phyloP scores from a whole-genome alignment of 1,140 invertebrate species.

The Polypedilum vanderplanki region DNA sequence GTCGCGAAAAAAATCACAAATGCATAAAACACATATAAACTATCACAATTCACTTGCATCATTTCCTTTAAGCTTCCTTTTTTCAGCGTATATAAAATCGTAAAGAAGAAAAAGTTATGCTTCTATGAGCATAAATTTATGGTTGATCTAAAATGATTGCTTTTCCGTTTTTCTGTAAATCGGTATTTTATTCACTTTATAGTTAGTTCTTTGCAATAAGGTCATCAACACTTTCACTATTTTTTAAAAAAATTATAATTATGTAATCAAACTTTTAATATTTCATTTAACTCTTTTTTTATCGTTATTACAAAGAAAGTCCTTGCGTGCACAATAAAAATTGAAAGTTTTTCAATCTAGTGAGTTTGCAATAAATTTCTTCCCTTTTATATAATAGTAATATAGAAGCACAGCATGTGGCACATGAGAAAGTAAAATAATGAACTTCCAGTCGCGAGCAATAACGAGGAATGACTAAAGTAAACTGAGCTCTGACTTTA shows the following conservation, averaged over 20 bases:
- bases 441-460: slow-evolving; percentile 2
- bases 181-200: background rate
- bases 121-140: slow-evolving; percentile 13
- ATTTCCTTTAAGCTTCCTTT: slow-evolving; percentile 17
- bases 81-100: background rate
- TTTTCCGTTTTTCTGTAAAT: background rate
- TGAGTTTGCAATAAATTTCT: too few species aligned
- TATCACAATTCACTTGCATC: slow-evolving; percentile 9
- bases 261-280: too few species aligned
- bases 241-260: too few species aligned
- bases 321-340: too few species aligned
- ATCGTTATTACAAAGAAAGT: too few species aligned
- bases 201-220: background rate
- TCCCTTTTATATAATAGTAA: too few species aligned
- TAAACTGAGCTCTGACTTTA: slow-evolving; percentile 1
- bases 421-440: background rate
- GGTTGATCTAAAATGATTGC: background rate
- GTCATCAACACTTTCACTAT: background rate
- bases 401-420: too few species aligned
- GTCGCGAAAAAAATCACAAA: slow-evolving; percentile 4
- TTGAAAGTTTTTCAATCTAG: too few species aligned
- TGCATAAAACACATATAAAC: slow-evolving; percentile 3
- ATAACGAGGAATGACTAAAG: slow-evolving; percentile 17
- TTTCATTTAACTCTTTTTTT: too few species aligned
- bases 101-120: background rate